Evolutionary conservation across 2,113 vertebrate genomes (phyloP), one percentile per base, ranked within the genome.

Genomic region (Rhea pennata): DNA sequence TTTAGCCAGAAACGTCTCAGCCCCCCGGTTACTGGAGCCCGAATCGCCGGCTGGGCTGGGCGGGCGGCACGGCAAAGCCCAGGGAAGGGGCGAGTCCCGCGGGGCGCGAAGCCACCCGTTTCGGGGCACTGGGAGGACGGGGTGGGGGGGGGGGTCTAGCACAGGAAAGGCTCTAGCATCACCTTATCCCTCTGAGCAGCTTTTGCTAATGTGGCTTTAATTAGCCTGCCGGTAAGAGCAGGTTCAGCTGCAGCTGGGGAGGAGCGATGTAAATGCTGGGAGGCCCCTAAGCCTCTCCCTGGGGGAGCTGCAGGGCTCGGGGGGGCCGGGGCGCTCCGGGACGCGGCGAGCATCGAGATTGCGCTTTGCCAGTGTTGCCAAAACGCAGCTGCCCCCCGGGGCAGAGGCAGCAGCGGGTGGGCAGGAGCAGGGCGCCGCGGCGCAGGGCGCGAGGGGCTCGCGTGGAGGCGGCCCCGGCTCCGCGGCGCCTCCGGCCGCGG

Each of bases 191-290:
- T 81, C 92, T 96, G 92, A 97, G 96, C 91, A 93, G 96, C 95
- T 97, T 96, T 95, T 87, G 92, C 88, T 97, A 94, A 96, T 93
- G 88, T 94, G 27, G 95, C 88, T 97, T 97, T 96, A 96, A 96
- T 94, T 92, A 96, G 88, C 75, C 50, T 0, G 7, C 33, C 86
- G 88, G 80, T 84, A 86, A 40, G 74, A 76, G 92, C 94, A 51
- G 90, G 71, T 87, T 94, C 78, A 88, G 90, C 93, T 50, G 65
- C 83, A 56, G 70, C 67, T n/a, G 50, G 59, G 90, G 64, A 83
- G 88, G 90, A 81, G 81, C 39, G 9, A 27, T 58, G 17, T 19
- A 14, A 56, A 31, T 33, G 31, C 56, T 31, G 8, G 76, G 42
- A 67, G 66, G 48, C 21, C 36, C 42, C 2, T 3, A 46, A 81